Evolutionary conservation across 2,113 vertebrate genomes (phyloP).

Genomic region (Xenopus laevis): DNA sequence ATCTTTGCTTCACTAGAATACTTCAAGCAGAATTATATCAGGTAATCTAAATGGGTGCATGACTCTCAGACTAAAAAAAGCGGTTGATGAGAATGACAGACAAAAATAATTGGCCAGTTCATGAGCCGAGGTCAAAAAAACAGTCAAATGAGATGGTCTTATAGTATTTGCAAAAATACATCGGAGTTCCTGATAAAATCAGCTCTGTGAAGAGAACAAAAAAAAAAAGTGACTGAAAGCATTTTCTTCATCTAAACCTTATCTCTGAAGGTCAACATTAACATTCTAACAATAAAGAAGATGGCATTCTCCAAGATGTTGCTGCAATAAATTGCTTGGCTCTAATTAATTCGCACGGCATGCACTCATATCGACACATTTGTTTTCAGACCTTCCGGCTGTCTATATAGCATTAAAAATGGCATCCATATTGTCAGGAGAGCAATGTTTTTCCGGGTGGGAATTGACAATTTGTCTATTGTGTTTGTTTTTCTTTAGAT

Average conservation of each 20-base stretch:
- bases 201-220: constrained; percentile 50
- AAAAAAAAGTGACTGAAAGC: constrained; percentile 49
- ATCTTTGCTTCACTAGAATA: background rate
- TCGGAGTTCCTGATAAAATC: constrained; percentile 62
- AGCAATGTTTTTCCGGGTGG: constrained; percentile 42
- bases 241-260: constrained; percentile 58
- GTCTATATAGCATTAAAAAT: constrained; percentile 29
- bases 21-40: background rate
- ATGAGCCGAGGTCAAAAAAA: constrained; percentile 36
- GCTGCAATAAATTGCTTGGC: constrained; percentile 48
- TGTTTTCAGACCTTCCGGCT: constrained; percentile 22
- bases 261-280: constrained; percentile 62
- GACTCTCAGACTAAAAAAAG: background rate
- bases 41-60: constrained; percentile 8
- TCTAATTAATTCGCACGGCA: constrained; percentile 49
- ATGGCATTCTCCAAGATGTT: constrained; percentile 46
- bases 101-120: constrained; percentile 45
- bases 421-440: constrained; percentile 42
- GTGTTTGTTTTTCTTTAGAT: background rate
- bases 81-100: background rate
- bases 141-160: constrained; percentile 37
- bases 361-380: constrained; percentile 23
- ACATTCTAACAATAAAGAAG: constrained; percentile 50
- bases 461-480: background rate
- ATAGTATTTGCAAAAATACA: constrained; percentile 55